Base-by-base conservation (phyloP, 2,113 vertebrate genomes). In the Phrynosoma blainvillii region DNA sequence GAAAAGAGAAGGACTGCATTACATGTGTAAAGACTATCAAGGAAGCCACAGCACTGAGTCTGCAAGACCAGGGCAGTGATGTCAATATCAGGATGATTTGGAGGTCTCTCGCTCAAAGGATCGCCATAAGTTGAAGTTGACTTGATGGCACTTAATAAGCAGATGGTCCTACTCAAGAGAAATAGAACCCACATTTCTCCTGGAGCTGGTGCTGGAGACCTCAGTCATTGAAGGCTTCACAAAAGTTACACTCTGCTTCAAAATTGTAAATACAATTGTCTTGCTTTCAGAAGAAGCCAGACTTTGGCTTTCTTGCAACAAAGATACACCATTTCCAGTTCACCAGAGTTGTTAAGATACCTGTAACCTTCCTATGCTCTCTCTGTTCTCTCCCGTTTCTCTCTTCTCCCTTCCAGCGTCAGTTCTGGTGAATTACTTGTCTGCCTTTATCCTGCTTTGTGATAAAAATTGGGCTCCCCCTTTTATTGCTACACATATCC, bases 271-370 rank as follows among this genome's bases (percentile, higher is more conserved):
- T 16, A 76, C 21, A 10, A 52, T 42, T 54, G 76, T 54, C 52
- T 47, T 14, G 62, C 23, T 27, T n/a, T 71, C 30, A 40, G n/a
- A 59, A 75, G 32, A 30, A 21, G 11, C 3, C 27, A 62, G 32
- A 59, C 18, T 74, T n/a, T 54, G 73, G 13, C 30, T 20, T 54
- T 77, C n/a, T 25, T 23, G 25, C 12, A 32, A 27, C 52, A 59
- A 66, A 10, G 0, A 32, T 84, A 2, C n/a, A 47, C 59, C 0
- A 54, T 32, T 1, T 0, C 5, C 23, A 80, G 18, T 76, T 47
- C 80, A 23, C 32, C 21, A 84, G 36, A 36, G 36, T 36, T 36
- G 88, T n/a, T 2, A 0, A 59, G 75, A 8, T 3, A 32, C 5
- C 23, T 86, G 42, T 25, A 36, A 70, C 12, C 76, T 32, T 32